phyloP scores from a whole-genome alignment of 2,113 vertebrate genomes.

The Platycercus adscitus region DNA sequence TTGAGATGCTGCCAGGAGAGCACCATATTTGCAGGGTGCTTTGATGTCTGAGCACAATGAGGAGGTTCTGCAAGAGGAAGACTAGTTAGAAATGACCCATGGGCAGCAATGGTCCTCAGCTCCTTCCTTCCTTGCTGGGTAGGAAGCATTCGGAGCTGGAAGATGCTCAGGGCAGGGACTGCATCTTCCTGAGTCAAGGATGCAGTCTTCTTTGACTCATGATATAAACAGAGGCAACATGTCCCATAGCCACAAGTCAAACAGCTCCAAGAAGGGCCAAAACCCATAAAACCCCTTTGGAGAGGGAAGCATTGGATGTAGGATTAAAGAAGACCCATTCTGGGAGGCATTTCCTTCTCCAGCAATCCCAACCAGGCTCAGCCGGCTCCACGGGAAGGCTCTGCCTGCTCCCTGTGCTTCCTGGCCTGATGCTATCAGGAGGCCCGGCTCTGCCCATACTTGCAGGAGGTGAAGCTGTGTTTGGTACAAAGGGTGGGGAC shows the following conservation, averaged over 20 bases:
- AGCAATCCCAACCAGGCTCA: accelerated
- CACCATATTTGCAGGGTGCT: accelerated
- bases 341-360: neutral
- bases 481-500: neutral
- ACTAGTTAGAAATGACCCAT: accelerated
- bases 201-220: neutral
- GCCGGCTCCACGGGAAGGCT: neutral
- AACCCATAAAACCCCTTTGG: neutral
- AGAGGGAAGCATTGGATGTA: neutral
- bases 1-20: neutral
- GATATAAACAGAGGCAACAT: neutral
- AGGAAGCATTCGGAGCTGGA: neutral
- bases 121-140: accelerated
- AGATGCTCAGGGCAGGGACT: neutral
- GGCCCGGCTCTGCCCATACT: neutral
- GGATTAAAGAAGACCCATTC: neutral
- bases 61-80: neutral
- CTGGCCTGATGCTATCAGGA: neutral
- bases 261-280: neutral
- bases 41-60: neutral
- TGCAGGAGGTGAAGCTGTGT: conserved; percentile 11
- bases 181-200: neutral
- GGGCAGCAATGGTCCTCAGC: neutral
- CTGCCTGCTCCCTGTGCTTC: neutral
- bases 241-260: neutral